phyloP scores from a whole-genome alignment of 64 coral and sea anemone genomes.

The Acropora yongei region DNA sequence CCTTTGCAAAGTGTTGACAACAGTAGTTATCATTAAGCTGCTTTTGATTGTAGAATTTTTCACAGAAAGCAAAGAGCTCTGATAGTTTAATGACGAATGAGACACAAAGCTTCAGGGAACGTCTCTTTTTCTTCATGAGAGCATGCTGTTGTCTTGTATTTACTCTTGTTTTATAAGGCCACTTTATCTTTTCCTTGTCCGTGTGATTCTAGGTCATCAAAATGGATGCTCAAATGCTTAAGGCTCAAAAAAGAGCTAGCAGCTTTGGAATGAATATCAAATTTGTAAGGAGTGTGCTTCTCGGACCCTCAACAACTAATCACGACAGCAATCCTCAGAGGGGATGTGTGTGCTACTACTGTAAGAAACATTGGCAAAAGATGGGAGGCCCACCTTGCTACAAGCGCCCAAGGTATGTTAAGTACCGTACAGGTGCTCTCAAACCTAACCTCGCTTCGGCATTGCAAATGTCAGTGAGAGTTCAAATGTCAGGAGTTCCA shows the following conservation, averaged over 20 bases:
- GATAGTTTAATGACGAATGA: too few relatives aligned
- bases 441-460: too few relatives aligned
- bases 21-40: too few relatives aligned
- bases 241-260: not conserved
- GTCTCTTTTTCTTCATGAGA: too few relatives aligned
- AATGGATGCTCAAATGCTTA: not conserved
- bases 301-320: not conserved
- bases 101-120: too few relatives aligned
- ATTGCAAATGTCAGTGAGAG: too few relatives aligned
- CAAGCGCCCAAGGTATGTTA: not conserved
- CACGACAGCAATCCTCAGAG: not conserved
- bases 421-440: too few relatives aligned
- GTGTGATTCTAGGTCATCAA: not conserved
- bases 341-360: slow-evolving; percentile 6
- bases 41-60: too few relatives aligned
- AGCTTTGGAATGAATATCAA: slow-evolving; percentile 3
- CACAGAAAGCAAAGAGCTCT: too few relatives aligned
- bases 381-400: slow-evolving; percentile 5
- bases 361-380: slow-evolving; percentile 14
- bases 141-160: too few relatives aligned
- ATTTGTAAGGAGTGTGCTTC: slow-evolving; percentile 15
- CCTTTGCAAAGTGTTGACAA: too few relatives aligned
- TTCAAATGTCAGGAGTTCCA: too few relatives aligned
- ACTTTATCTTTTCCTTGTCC: not conserved
- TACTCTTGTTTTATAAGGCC: not conserved